These are phyloP conservation scores for Alentia gelatinosa DNA, from an alignment of 2,888 invertebrate species.

Conservation along the genomic window DNA sequence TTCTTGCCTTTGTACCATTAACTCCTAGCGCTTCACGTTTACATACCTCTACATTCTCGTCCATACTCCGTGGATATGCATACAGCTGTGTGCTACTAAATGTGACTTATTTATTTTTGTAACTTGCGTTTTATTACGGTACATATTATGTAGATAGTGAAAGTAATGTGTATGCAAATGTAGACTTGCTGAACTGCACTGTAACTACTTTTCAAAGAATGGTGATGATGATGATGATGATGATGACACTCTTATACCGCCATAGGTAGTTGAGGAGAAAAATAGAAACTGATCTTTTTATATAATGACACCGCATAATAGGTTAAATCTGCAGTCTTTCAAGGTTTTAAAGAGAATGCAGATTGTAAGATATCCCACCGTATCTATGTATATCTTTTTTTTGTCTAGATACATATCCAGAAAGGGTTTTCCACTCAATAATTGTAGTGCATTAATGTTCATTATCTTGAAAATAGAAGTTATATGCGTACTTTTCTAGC, in stretches of 20 bases:
- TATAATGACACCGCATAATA: background rate
- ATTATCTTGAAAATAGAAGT: background rate
- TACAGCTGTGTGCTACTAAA: background rate
- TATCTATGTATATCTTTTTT: background rate
- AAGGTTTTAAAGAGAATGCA: background rate
- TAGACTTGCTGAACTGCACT: background rate
- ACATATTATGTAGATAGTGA: background rate
- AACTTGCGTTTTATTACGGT: background rate
- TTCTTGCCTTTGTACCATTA: background rate
- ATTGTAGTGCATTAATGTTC: background rate
- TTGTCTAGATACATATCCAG: constrained; percentile 23
- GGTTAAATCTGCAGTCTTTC: background rate
- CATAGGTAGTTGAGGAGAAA: no score
- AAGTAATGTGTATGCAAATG: background rate
- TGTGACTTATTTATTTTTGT: constrained; percentile 20
- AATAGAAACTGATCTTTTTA: no score
- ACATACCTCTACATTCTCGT: constrained; percentile 21
- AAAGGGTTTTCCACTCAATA: background rate
- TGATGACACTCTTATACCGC: no score
- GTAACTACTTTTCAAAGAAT: no score
- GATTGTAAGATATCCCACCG: background rate
- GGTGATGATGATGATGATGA: no score
- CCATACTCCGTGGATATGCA: background rate
- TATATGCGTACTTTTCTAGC: background rate
- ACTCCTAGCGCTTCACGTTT: background rate